Evolutionary conservation across 2,113 vertebrate genomes (phyloP).

Genomic region (Tringa solitaria): DNA sequence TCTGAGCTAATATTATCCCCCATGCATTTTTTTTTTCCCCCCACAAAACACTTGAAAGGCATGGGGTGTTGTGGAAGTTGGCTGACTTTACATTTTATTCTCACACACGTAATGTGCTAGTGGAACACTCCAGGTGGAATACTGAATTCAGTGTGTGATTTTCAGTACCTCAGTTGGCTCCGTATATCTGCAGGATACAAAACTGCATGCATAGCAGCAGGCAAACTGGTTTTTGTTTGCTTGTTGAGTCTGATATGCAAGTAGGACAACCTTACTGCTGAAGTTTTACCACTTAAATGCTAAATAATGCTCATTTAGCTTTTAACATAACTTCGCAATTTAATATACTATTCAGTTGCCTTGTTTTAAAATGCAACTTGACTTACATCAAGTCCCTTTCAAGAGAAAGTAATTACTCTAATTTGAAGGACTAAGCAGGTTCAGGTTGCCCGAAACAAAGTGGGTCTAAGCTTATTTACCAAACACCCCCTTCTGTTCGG

Average conservation of each 20-base stretch:
- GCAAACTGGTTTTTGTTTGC: not conserved
- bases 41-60: not conserved
- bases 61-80: not conserved
- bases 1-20: not conserved
- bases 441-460: not conserved
- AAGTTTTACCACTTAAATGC: not conserved
- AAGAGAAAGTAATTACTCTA: not conserved
- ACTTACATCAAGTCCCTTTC: not conserved
- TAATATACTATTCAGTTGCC: not conserved
- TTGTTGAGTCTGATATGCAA: not conserved
- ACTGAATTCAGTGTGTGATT: accelerated
- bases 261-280: not conserved
- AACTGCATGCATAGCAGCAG: accelerated
- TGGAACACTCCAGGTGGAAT: not conserved
- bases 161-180: not conserved
- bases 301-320: not conserved
- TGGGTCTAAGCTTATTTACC: not conserved
- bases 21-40: accelerated
- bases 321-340: not conserved
- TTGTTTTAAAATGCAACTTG: not conserved
- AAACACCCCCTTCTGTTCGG: not conserved
- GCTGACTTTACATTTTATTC: not conserved
- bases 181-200: accelerated
- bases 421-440: not conserved
- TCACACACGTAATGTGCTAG: accelerated